Evolutionary conservation across 2,888 invertebrate species (phyloP).

Genomic region (Callimorpha dominula): DNA sequence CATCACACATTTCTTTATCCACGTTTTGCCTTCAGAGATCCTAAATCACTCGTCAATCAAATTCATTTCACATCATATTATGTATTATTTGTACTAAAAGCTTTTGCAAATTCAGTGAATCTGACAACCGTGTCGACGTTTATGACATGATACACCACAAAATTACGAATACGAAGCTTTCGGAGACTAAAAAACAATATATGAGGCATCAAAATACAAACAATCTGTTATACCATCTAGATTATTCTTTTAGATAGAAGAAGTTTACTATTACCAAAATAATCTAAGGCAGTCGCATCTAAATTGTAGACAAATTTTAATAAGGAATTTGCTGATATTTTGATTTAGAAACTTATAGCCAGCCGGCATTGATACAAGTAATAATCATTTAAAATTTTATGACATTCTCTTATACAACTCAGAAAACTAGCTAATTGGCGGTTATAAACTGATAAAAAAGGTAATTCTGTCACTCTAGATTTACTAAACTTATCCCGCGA

Average conservation of each 20-base stretch:
- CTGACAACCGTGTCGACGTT: background rate
- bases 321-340: no score
- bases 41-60: background rate
- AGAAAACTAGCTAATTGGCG: no score
- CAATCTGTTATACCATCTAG: background rate
- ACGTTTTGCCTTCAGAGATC: background rate
- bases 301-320: no score
- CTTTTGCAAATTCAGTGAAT: background rate
- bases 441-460: no score
- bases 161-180: background rate
- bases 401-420: no score
- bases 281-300: no score
- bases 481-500: no score
- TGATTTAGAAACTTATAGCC: no score
- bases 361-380: no score
- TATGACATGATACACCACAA: background rate
- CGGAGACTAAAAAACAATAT: background rate
- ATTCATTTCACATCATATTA: background rate
- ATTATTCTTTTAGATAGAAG: background rate
- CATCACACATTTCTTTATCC: background rate
- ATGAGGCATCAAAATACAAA: background rate
- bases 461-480: no score
- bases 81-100: background rate
- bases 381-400: no score
- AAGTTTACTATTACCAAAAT: background rate